These are phyloP conservation scores for Andricus grossulariae DNA, from an alignment of 1,140 invertebrate genomes.

Conservation along the genomic window DNA sequence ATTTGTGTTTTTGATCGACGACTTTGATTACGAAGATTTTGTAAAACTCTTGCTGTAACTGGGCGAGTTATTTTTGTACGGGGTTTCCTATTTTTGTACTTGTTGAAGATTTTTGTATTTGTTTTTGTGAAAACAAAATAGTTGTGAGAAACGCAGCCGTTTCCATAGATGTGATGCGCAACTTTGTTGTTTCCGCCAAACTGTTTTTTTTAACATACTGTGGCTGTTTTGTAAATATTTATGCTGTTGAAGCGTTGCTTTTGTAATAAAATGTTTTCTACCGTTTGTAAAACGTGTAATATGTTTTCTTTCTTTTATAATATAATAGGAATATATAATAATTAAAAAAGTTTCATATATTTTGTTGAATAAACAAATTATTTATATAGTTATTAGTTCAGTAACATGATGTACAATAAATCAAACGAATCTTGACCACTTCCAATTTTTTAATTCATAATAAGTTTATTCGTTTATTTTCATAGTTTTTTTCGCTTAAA, in stretches of 20 bases:
- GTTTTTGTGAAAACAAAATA: not conserved
- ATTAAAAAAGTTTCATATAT: no score
- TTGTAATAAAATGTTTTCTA: slow-evolving; percentile 32
- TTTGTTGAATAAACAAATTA: no score
- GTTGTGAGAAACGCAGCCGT: slow-evolving; percentile 16
- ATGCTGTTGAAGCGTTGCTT: slow-evolving; percentile 27
- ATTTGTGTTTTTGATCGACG: no score
- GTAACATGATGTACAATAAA: no score
- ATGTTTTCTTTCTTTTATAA: not conserved
- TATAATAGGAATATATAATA: no score
- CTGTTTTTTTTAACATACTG: slow-evolving; percentile 16
- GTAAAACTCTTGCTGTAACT: not conserved
- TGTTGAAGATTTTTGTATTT: not conserved
- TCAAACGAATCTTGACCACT: no score
- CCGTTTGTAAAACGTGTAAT: not conserved
- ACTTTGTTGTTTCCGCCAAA: slow-evolving; percentile 30
- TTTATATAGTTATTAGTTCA: no score
- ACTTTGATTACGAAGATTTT: no score
- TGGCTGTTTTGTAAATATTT: slow-evolving; percentile 37
- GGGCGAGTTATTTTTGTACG: not conserved
- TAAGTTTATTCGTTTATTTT: no score
- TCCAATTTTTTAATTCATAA: no score
- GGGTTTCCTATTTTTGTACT: not conserved
- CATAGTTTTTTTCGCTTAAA: no score
- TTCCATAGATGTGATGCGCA: slow-evolving; percentile 11